Evolutionary conservation across 1,140 invertebrate species (phyloP).

Genomic region (Dolichoris vasculosae): DNA sequence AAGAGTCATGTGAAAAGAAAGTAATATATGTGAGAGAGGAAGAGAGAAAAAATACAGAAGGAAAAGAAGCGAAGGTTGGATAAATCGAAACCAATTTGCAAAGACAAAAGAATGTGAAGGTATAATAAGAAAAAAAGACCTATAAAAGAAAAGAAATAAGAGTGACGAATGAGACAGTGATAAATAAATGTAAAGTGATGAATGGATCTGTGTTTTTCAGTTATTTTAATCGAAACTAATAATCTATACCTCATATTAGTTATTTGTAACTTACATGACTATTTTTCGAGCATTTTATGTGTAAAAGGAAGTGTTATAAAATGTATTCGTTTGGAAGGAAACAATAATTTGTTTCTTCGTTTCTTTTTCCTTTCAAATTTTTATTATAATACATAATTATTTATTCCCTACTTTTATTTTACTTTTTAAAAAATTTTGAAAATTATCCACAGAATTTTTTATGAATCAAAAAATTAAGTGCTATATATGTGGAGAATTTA

Average conservation of each 20-base stretch:
- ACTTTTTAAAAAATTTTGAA: too few species aligned
- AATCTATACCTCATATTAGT: not conserved
- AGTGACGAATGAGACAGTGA: not conserved
- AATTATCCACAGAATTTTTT: too few species aligned
- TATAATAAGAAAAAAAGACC: not conserved
- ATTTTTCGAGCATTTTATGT: too few species aligned
- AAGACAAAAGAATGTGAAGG: not conserved
- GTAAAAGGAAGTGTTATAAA: too few species aligned
- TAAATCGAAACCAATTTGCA: not conserved
- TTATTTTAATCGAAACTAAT: not conserved
- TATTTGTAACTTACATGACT: too few species aligned
- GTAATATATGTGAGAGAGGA: not conserved
- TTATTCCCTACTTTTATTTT: too few species aligned
- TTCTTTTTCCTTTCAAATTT: too few species aligned
- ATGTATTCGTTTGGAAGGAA: too few species aligned
- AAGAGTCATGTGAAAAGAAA: not conserved
- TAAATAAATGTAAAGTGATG: not conserved
- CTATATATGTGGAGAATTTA: not conserved
- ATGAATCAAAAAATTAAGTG: too few species aligned
- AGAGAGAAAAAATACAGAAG: not conserved
- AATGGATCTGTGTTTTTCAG: not conserved
- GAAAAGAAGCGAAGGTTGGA: not conserved
- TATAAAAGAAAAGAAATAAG: not conserved
- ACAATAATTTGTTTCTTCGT: too few species aligned
- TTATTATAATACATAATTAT: too few species aligned